Evolutionary conservation across 2,888 invertebrate genomes (phyloP), one percentile per base, ranked within the genome.

Genomic region (Suillia variegata): DNA sequence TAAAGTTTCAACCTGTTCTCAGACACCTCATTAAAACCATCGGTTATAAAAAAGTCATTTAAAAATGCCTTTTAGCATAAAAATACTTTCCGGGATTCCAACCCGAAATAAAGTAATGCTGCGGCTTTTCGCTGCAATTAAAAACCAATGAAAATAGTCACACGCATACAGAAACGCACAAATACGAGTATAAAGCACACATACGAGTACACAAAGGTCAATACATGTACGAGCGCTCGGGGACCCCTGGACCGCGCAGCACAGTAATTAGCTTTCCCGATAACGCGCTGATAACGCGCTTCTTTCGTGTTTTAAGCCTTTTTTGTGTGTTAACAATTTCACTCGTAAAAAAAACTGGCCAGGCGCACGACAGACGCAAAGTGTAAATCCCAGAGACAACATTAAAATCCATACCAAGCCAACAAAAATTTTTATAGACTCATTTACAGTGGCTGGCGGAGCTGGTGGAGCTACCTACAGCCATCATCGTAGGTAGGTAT

Each of bases 211-310:
- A n/a, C n/a, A n/a, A n/a, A n/a, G 10, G 26, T 10, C 26, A 70
- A 70, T 65, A 45, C 38, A 10, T 55, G 18, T 48, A 38, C 13
- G 31, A 13, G 38, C n/a, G 65, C 58, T 61, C 56, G 61, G 66
- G 66, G 73, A 68, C 64, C 64, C 54, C 62, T 63, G 63, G 62
- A 65, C 64, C 56, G 58, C 67, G 62, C 68, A 66, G 66, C 69
- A 68, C 70, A 76, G 77, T 78, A 80, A 78, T 80, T 79, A 80
- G 80, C 71, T 67, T 71, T 70, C 66, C 65, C 64, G 75, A 77
- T 77, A 76, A 77, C 71, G 74, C 67, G 59, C 65, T 71, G 78
- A 79, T 78, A 77, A 71, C 70, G 49, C 47, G 38, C 48, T 58
- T 67, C 68, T 66, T 67, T 56, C 62, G 63, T 56, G 62, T 66